These are phyloP conservation scores for Pyrocephalus nanus DNA, from an alignment of 2,797 vertebrate genomes.

Conservation along the genomic window DNA sequence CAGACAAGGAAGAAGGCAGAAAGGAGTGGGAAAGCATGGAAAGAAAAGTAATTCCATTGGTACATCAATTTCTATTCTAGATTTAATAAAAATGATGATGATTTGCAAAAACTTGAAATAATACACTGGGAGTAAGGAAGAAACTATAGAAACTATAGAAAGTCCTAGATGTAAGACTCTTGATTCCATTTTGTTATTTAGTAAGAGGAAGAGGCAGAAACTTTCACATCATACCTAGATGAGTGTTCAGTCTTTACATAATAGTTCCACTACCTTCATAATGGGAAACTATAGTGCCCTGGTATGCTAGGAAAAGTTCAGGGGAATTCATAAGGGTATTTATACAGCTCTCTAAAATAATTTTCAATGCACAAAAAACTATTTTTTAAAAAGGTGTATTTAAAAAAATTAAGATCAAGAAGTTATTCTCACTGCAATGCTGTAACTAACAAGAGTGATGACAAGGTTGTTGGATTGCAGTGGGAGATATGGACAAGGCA, in stretches of 20 bases:
- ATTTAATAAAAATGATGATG: background rate
- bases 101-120: background rate
- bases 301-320: background rate
- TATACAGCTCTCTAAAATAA: background rate
- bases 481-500: background rate
- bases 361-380: background rate
- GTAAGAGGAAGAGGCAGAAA: background rate
- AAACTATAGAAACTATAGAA: background rate
- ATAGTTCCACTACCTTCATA: background rate
- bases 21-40: background rate
- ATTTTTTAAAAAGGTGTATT: background rate
- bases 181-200: background rate
- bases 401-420: background rate
- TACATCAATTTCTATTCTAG: background rate
- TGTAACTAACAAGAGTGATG: background rate
- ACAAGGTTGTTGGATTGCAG: background rate
- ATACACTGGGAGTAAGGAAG: background rate
- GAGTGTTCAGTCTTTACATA: background rate
- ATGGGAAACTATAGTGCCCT: background rate
- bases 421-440: background rate
- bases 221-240: background rate
- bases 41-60: background rate
- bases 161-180: background rate
- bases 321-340: background rate
- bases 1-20: background rate